Percentiles rank a stretch among this genome's conserved stretches.
These are phyloP conservation scores for Clivina fossor DNA, from an alignment of 2,888 invertebrate species.

Conservation along the genomic window DNA sequence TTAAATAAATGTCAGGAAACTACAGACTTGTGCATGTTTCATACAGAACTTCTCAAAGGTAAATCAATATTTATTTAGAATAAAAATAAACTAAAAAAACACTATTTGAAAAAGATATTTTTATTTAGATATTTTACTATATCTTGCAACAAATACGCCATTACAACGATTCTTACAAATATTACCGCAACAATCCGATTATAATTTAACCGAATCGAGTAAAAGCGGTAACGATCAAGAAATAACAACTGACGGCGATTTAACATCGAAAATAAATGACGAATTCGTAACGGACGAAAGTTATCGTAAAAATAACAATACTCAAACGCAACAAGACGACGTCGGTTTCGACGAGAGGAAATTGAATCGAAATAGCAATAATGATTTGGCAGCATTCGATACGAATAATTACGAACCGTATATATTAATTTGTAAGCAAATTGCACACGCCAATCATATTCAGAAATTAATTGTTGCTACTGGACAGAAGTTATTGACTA, in stretches of 20 bases:
- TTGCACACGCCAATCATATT: constrained; percentile 63
- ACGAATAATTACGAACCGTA: constrained; percentile 54
- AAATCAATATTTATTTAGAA: constrained; percentile 26
- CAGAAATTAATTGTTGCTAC: constrained; percentile 62
- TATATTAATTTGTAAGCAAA: constrained; percentile 57
- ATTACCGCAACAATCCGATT: constrained; percentile 52
- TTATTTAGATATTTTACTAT: constrained; percentile 52
- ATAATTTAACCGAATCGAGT: too few species aligned
- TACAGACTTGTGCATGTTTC: constrained; percentile 49
- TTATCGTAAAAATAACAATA: constrained; percentile 7
- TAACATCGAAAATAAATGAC: not conserved
- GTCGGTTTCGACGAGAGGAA: not conserved
- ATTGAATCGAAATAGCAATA: constrained; percentile 35
- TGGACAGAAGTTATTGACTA: constrained; percentile 58
- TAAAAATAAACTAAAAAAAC: too few species aligned
- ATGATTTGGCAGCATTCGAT: constrained; percentile 47
- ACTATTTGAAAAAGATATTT: too few species aligned
- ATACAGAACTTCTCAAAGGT: constrained; percentile 52
- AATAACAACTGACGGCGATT: constrained; percentile 3
- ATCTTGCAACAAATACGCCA: constrained; percentile 53
- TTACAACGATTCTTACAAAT: constrained; percentile 53
- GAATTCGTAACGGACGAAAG: constrained; percentile 25
- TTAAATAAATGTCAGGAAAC: constrained; percentile 46
- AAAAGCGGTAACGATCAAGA: constrained; percentile 9
- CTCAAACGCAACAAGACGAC: not conserved